Conservation (phyloP, 2,888 invertebrate genomes). For the Unio delphinus region DNA sequence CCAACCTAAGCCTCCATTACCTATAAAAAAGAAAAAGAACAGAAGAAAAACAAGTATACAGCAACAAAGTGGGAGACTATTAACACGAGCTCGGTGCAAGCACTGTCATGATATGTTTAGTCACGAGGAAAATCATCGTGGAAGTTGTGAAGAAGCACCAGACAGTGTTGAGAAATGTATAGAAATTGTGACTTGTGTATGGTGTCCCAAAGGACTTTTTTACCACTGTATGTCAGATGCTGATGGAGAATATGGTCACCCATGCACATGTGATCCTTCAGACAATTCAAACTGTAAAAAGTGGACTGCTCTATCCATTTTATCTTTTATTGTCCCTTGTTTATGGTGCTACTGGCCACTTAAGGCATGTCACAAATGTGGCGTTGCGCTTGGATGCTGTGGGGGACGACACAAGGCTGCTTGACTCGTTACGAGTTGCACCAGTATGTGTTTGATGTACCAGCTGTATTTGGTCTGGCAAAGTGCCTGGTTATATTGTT, state of each 20-base stretch:
- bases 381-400: conserved; percentile 84
- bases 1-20: conserved; percentile 72
- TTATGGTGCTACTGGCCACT: conserved; percentile 94
- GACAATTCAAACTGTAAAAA: conserved; percentile 75
- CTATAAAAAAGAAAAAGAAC: conserved; percentile 63
- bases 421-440: conserved; percentile 12
- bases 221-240: conserved; percentile 95
- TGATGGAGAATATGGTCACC: conserved; percentile 84
- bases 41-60: conserved; percentile 46
- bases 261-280: conserved; percentile 83
- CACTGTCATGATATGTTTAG: conserved; percentile 77
- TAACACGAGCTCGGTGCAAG: conserved; percentile 69
- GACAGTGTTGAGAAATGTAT: conserved; percentile 86
- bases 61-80: conserved; percentile 28
- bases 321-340: conserved; percentile 92
- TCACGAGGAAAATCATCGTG: conserved; percentile 88
- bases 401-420: conserved; percentile 82
- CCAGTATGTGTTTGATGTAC: conserved; percentile 3
- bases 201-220: conserved; percentile 89
- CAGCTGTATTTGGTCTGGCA: conserved; percentile 3
- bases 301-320: conserved; percentile 88
- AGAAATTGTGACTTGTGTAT: conserved; percentile 86
- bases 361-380: conserved; percentile 87
- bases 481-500: too few relatives aligned
- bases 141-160: conserved; percentile 83